phyloP scores from a whole-genome alignment of 2,797 vertebrate species.

The Hydrophis major region DNA sequence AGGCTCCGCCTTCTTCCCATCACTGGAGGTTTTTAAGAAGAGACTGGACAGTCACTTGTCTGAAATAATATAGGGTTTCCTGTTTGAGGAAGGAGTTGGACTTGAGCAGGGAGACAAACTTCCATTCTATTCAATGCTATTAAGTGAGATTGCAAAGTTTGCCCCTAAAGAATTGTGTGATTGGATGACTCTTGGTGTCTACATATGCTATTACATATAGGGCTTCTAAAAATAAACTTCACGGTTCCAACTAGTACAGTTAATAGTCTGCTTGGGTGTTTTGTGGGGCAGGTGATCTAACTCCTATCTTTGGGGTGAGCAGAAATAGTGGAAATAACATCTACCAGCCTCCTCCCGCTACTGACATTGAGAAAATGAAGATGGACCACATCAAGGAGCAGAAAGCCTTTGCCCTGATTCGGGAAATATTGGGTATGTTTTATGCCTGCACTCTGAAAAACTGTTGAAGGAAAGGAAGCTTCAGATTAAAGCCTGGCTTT shows the following conservation, averaged over 20 bases:
- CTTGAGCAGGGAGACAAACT: too few species aligned
- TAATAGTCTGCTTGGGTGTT: neutral
- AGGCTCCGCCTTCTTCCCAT: too few species aligned
- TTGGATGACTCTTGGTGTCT: too few species aligned
- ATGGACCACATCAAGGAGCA: conserved; percentile 84
- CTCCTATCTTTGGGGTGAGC: conserved; percentile 68
- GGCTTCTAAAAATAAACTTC: neutral
- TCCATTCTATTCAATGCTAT: neutral
- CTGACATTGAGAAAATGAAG: conserved; percentile 85
- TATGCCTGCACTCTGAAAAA: neutral
- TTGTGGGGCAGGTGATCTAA: conserved; percentile 74
- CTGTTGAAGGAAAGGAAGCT: neutral
- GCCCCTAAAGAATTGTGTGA: neutral
- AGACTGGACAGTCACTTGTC: too few species aligned
- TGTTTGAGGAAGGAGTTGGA: too few species aligned
- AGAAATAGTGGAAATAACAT: conserved; percentile 83
- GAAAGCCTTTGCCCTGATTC: conserved; percentile 86
- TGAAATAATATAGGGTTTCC: too few species aligned
- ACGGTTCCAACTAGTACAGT: too few species aligned
- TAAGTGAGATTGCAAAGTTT: neutral
- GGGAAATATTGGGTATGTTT: conserved; percentile 85
- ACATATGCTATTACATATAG: neutral
- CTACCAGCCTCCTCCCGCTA: conserved; percentile 84
- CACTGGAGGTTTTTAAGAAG: too few species aligned
- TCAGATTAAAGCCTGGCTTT: neutral